Base-by-base conservation (phyloP, 2,797 vertebrate genomes). In the Lophotriccus pileatus region DNA sequence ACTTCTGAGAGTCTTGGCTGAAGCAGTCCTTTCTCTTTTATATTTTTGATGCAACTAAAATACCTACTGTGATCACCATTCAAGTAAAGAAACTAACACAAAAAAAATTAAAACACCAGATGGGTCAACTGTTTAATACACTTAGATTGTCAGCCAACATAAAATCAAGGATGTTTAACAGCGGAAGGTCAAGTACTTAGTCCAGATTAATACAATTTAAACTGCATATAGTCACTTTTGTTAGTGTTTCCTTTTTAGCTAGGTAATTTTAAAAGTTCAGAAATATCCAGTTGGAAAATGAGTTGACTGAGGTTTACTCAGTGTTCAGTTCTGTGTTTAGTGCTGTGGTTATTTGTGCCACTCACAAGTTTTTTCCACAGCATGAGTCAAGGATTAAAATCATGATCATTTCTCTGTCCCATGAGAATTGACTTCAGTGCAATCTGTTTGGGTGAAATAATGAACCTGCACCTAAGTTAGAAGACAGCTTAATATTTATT, bases 401-500 rank as follows among this genome's bases (percentile, higher is more conserved):
- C 32, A 56, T 39, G 13, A 66, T 32, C 9, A 50, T 79, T 89
- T 81, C 27, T 73, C 50, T 84, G 55, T 73, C 63, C 58, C 43
- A 30, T 79, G 39, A 76, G 44, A 82, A 73, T 22, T 12, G 3
- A 66, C 25, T 58, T 66, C 50, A 50, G 41, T 62, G 36, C 24
- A 69, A 32, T 84, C 9, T 55, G 72, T 86, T 79, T 36, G 39
- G 22, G 21, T 63, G 47, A 60, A 87, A 52, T 87, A 81, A 89
- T 55, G 32, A 76, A n/a, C 14, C n/a, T 82, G 15, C 17, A 66
- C 36, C 46, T 79, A 62, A 62, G 24, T 87, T 69, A 55, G 36
- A 89, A 92, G 67, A 59, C 52, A 82, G 55, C 1, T 62, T 66
- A 84, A 58, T 96, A 90, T 87, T 84, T 92, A 92, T 94, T 92